These are phyloP conservation scores for Ceraclea dissimilis DNA, from an alignment of 2,888 invertebrate species.

Conservation along the genomic window DNA sequence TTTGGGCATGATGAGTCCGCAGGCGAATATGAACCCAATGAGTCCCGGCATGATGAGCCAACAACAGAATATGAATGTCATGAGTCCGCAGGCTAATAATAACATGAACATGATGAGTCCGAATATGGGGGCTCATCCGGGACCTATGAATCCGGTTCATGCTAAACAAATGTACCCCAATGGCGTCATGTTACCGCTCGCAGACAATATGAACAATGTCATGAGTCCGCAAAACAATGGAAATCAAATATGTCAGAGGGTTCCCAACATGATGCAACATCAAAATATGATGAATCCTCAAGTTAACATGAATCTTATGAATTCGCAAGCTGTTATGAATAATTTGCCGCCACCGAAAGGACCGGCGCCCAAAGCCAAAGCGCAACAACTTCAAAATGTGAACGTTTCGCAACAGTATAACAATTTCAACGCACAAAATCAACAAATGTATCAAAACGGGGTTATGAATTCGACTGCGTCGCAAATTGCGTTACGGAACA, in stretches of 20 bases:
- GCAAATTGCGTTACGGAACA: conserved; percentile 28
- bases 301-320: conserved; percentile 26
- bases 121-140: conserved; percentile 38
- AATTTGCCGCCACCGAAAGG: conserved; percentile 10
- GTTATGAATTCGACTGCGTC: neutral
- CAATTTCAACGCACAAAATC: conserved; percentile 9
- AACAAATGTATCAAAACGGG: conserved; percentile 12
- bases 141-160: conserved; percentile 7
- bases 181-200: conserved; percentile 1
- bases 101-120: conserved; percentile 38
- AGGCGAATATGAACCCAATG: conserved; percentile 32
- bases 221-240: conserved; percentile 32
- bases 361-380: conserved; percentile 4
- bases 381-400: conserved; percentile 1
- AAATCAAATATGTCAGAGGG: conserved; percentile 29
- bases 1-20: conserved; percentile 19
- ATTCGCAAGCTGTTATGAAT: conserved; percentile 34
- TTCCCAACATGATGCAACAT: conserved; percentile 37
- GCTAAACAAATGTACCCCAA: neutral
- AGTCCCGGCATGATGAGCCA: conserved; percentile 18
- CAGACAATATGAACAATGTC: conserved; percentile 19
- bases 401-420: conserved; percentile 5
- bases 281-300: conserved; percentile 39
- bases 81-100: conserved; percentile 18
- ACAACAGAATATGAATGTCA: conserved; percentile 29